Conservation (phyloP, 1,140 invertebrate genomes). For the Ruditapes philippinarum region DNA sequence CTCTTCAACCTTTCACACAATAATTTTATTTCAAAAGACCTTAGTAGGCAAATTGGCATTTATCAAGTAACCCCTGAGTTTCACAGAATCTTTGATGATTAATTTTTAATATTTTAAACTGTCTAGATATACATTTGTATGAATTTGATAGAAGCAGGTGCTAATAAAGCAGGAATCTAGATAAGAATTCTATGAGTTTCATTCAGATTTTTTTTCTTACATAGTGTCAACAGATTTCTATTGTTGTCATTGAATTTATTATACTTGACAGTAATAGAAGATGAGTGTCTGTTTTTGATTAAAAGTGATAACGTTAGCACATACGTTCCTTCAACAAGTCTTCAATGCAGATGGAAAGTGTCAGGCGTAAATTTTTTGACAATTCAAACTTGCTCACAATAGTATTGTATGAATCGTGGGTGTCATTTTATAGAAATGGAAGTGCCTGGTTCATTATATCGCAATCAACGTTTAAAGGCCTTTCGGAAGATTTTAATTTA, state of each 20-base stretch:
- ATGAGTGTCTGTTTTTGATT: not conserved
- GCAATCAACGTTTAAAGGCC: slow-evolving; percentile 21
- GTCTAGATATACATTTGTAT: no score
- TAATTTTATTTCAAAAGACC: no score
- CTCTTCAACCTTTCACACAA: no score
- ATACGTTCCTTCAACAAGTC: not conserved
- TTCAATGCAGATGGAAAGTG: slow-evolving; percentile 8
- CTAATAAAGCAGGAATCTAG: no score
- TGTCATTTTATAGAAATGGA: slow-evolving; percentile 19
- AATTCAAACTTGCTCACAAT: not conserved
- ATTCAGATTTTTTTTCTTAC: not conserved
- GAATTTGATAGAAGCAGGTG: no score
- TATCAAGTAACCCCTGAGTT: no score
- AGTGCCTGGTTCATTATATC: slow-evolving; percentile 37
- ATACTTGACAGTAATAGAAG: no score
- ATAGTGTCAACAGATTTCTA: not conserved
- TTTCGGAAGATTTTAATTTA: slow-evolving; percentile 51
- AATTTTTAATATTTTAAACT: no score
- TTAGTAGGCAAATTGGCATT: no score
- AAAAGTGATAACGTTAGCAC: not conserved
- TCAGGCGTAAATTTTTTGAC: slow-evolving; percentile 4
- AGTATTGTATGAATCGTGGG: slow-evolving; percentile 17
- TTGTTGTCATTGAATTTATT: not conserved
- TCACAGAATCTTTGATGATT: no score
- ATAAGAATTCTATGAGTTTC: not conserved